Evolutionary conservation across 2,797 vertebrate species (phyloP).

Genomic region (Acanthurus lineatus): DNA sequence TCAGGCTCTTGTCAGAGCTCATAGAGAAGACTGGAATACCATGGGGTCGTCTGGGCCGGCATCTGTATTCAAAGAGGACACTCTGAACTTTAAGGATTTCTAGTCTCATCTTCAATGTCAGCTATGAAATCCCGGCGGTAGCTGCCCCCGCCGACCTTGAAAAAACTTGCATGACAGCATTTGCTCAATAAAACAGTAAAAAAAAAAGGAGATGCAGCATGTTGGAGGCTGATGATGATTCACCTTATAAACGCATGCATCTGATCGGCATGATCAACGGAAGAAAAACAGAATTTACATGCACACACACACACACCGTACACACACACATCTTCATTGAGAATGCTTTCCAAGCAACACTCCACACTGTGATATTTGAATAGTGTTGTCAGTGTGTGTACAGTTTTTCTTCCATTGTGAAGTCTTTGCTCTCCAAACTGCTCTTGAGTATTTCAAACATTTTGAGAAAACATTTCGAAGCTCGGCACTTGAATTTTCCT

Average conservation of each 20-base stretch:
- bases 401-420: slow-evolving; percentile 67
- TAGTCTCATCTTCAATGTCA: slow-evolving; percentile 55
- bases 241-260: slow-evolving; percentile 70
- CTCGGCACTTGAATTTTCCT: slow-evolving; percentile 23
- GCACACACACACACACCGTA: slow-evolving; percentile 21
- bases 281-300: slow-evolving; percentile 59
- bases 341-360: slow-evolving; percentile 22
- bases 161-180: slow-evolving; percentile 74
- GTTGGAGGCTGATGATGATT: slow-evolving; percentile 61
- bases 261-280: slow-evolving; percentile 74
- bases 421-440: slow-evolving; percentile 21
- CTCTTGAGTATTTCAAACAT: slow-evolving; percentile 23
- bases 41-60: slow-evolving; percentile 43
- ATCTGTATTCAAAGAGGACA: slow-evolving; percentile 64
- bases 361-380: background rate
- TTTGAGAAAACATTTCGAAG: slow-evolving; percentile 19
- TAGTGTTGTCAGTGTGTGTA: slow-evolving; percentile 50
- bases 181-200: slow-evolving; percentile 41
- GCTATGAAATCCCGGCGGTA: slow-evolving; percentile 38
- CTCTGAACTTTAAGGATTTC: slow-evolving; percentile 63
- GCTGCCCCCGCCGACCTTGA: slow-evolving; percentile 51
- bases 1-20: slow-evolving; percentile 62
- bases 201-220: slow-evolving; percentile 60
- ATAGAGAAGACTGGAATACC: slow-evolving; percentile 53
- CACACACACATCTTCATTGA: slow-evolving; percentile 9